Evolutionary conservation across 2,797 vertebrate species (phyloP).

Genomic region (Onychomys arenicola): DNA sequence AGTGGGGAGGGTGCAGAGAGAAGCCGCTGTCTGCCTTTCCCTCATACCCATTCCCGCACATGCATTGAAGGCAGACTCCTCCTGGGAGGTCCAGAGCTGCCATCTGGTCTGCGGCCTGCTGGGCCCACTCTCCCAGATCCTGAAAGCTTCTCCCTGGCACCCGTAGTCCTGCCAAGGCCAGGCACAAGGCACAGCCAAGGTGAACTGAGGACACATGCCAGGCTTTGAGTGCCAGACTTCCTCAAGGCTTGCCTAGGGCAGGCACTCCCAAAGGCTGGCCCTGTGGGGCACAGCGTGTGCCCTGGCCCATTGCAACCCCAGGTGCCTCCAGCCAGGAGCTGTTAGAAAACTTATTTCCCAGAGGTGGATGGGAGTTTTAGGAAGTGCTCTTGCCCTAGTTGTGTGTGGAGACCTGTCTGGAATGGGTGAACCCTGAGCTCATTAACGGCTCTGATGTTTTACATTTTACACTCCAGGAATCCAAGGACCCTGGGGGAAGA

Average conservation of each 20-base stretch:
- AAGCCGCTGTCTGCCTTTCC: not conserved
- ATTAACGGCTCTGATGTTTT: not conserved
- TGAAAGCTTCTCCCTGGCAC: not conserved
- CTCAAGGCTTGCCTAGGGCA: not conserved
- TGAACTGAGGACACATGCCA: constrained; percentile 62
- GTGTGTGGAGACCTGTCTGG: not conserved
- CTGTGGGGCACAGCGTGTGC: not conserved
- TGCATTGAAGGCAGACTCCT: not conserved
- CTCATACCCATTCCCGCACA: not conserved
- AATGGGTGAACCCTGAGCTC: not conserved
- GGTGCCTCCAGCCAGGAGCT: not conserved
- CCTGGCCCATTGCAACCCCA: not conserved
- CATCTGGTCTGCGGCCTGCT: not conserved
- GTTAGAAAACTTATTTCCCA: constrained; percentile 44
- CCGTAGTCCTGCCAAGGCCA: constrained; percentile 3
- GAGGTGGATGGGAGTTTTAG: not conserved
- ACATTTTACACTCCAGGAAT: not conserved
- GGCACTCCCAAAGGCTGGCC: not conserved
- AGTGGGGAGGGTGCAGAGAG: rapidly evolving
- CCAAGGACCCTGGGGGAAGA: not conserved
- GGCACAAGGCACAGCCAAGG: not conserved
- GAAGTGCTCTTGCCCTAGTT: not conserved
- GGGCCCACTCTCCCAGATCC: constrained; percentile 19
- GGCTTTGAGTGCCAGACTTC: not conserved
- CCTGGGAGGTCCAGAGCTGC: not conserved